Evolutionary conservation across 1,140 invertebrate genomes (phyloP).

Genomic region (Pseudomyrmex gracilis): DNA sequence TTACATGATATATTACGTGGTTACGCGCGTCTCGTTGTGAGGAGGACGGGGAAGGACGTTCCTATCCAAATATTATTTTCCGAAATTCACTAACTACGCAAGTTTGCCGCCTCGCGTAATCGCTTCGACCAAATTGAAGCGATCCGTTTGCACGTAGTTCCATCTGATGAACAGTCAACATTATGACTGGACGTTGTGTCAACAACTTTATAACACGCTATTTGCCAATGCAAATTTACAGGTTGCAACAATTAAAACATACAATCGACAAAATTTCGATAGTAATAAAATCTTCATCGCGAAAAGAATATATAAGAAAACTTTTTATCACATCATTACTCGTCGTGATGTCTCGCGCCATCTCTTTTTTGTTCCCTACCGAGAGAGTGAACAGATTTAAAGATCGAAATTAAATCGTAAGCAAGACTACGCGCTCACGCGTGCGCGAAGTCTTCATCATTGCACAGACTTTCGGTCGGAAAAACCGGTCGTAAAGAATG

Average conservation of each 20-base stretch:
- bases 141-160: conserved; percentile 44
- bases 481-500: conserved; percentile 68
- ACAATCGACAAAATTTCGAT: too few relatives aligned
- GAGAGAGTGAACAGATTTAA: conserved; percentile 71
- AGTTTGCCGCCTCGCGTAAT: conserved; percentile 37
- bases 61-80: conserved; percentile 56
- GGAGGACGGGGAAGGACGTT: background rate
- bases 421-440: conserved; percentile 54
- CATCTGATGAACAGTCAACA: conserved; percentile 43
- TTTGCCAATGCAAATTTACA: conserved; percentile 8
- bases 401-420: conserved; percentile 29
- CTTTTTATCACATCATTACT: too few relatives aligned
- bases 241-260: background rate
- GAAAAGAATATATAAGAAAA: too few relatives aligned
- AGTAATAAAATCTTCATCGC: background rate
- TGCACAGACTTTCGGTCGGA: conserved; percentile 18
- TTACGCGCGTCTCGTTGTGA: background rate
- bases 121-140: conserved; percentile 47
- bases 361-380: conserved; percentile 18
- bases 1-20: background rate
- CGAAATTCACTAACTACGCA: conserved; percentile 36
- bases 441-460: conserved; percentile 13
- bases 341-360: too few relatives aligned
- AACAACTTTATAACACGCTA: conserved; percentile 39
- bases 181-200: conserved; percentile 28